Conservation (phyloP, 2,888 invertebrate genomes). For the Leptogaster cylindrica region DNA sequence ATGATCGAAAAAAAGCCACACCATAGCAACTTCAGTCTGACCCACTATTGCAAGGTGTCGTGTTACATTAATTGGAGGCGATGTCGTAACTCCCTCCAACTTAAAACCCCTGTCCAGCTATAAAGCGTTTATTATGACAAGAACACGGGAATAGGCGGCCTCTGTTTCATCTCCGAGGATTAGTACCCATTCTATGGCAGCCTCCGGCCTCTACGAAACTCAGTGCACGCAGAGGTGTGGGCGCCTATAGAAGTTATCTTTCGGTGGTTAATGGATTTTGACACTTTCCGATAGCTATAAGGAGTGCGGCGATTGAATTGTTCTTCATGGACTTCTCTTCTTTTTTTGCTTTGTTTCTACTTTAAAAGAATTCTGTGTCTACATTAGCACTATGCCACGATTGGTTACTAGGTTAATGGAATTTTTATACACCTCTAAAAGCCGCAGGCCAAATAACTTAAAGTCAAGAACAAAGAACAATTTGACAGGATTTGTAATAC, state of each 20-base stretch:
- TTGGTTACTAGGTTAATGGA: constrained; percentile 31
- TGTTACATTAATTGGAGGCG: constrained; percentile 37
- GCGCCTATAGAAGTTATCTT: constrained; percentile 41
- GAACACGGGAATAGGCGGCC: constrained; percentile 37
- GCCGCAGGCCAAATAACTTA: too few relatives aligned
- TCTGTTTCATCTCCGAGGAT: constrained; percentile 25
- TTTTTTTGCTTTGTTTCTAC: too few relatives aligned
- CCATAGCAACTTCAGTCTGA: background rate
- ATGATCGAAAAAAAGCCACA: background rate
- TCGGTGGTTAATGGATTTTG: constrained; percentile 43
- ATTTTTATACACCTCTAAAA: too few relatives aligned
- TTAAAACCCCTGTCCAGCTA: constrained; percentile 27
- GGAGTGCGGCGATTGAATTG: constrained; percentile 29
- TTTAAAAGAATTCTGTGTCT: background rate
- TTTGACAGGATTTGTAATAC: too few relatives aligned
- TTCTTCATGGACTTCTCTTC: background rate
- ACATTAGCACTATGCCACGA: background rate
- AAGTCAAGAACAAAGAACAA: too few relatives aligned
- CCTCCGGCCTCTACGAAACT: background rate
- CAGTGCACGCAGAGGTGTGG: constrained; percentile 34
- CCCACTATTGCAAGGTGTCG: constrained; percentile 35
- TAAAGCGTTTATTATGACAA: constrained; percentile 36
- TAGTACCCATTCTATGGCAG: background rate
- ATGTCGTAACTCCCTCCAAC: constrained; percentile 32
- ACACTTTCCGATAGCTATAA: constrained; percentile 42